phyloP scores from a whole-genome alignment of 2,888 invertebrate genomes.

The Corythucha ciliata region DNA sequence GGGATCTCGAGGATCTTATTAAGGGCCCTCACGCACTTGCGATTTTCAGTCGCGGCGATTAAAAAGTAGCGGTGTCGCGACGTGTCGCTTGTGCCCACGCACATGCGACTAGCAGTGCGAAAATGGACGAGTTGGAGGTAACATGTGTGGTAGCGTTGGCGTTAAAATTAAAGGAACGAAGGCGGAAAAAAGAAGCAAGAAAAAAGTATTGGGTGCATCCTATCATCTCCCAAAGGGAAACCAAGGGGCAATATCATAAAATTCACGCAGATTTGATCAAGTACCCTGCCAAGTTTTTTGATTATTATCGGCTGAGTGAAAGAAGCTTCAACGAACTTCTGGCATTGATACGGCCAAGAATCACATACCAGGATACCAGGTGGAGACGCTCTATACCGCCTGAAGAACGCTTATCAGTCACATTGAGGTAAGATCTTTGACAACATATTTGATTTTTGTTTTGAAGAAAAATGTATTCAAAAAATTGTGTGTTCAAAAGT shows the following conservation, averaged over 20 bases:
- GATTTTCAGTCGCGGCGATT: slow-evolving; percentile 2
- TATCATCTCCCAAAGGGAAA: slow-evolving; percentile 5
- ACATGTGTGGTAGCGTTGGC: slow-evolving; percentile 7
- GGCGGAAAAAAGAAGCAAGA: slow-evolving; percentile 4
- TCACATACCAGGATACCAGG: too few species aligned
- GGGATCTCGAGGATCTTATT: too few species aligned
- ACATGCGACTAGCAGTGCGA: slow-evolving; percentile 8
- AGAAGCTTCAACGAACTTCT: not conserved
- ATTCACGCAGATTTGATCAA: slow-evolving; percentile 5
- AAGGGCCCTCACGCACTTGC: not conserved
- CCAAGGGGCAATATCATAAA: not conserved
- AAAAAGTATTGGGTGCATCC: slow-evolving; percentile 2
- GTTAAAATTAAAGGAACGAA: slow-evolving; percentile 2
- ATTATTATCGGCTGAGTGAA: slow-evolving; percentile 8
- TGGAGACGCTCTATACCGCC: slow-evolving; percentile 8
- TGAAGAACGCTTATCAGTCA: slow-evolving; percentile 12
- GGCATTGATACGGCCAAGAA: slow-evolving; percentile 1
- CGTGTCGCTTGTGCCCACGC: slow-evolving; percentile 3
- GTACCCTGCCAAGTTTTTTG: not conserved
- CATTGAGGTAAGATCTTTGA: slow-evolving; percentile 10
- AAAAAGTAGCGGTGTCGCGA: too few species aligned
- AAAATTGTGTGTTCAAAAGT: too few species aligned
- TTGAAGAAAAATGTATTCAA: not conserved
- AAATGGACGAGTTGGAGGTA: slow-evolving; percentile 2
- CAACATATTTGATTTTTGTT: slow-evolving; percentile 7